These are phyloP conservation scores for Dicaeum eximium DNA, from an alignment of 2,113 vertebrate genomes.

Conservation along the genomic window DNA sequence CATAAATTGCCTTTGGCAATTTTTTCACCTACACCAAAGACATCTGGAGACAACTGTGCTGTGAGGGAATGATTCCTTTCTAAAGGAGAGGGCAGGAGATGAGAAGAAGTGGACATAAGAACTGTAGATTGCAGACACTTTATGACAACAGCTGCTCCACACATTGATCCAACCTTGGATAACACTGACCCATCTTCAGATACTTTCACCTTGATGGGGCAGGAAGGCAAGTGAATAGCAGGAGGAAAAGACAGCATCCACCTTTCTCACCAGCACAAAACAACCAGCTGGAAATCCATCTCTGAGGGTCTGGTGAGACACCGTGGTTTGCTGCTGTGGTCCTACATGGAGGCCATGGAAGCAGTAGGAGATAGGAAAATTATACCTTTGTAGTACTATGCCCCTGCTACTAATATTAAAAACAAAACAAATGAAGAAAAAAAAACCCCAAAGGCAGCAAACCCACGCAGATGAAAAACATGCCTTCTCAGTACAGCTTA, in stretches of 20 bases:
- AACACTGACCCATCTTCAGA: not conserved
- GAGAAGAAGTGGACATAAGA: not conserved
- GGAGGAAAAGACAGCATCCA: not conserved
- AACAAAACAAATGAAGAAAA: not conserved
- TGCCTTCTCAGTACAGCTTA: not conserved
- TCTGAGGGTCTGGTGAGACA: not conserved
- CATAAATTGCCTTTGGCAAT: not conserved
- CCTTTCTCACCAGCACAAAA: not conserved
- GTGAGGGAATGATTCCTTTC: not conserved
- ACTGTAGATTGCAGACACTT: not conserved
- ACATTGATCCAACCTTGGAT: not conserved
- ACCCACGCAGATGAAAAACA: accelerated
- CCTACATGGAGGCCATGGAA: not conserved
- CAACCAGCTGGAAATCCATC: not conserved
- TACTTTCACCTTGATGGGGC: not conserved
- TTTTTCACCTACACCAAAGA: not conserved
- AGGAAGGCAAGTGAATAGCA: not conserved
- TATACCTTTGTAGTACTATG: not conserved
- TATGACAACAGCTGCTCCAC: not conserved
- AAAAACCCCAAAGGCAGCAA: not conserved
- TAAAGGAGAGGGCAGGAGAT: not conserved
- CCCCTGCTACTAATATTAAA: not conserved
- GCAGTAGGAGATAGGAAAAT: not conserved
- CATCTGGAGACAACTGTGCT: not conserved
- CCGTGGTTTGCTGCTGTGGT: not conserved